phyloP scores from a whole-genome alignment of 2,888 invertebrate genomes.

The Balanococcus diminutus region DNA sequence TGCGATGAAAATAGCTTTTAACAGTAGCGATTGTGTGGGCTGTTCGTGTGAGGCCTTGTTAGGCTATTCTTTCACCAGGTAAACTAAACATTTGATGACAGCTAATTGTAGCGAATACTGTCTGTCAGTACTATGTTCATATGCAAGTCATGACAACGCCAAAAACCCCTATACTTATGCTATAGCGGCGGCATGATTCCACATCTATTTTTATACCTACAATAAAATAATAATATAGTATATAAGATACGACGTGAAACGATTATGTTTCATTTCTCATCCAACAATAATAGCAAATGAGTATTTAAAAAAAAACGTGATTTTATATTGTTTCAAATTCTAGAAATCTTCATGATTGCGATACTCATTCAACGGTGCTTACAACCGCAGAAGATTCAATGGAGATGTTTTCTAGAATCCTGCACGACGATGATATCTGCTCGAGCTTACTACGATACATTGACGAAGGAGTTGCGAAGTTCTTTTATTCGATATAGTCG shows the following conservation, averaged over 20 bases:
- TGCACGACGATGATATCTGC: neutral
- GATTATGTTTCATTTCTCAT: neutral
- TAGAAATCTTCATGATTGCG: neutral
- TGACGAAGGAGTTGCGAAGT: too few relatives aligned
- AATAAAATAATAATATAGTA: neutral
- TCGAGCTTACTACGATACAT: too few relatives aligned
- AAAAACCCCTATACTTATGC: neutral
- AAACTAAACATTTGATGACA: slow-evolving; percentile 52
- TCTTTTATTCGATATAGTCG: neutral
- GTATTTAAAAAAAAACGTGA: neutral
- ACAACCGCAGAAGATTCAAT: neutral
- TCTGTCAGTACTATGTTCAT: neutral
- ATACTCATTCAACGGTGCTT: too few relatives aligned
- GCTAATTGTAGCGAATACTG: slow-evolving; percentile 42
- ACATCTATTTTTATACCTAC: slow-evolving; percentile 19
- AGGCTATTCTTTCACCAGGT: slow-evolving; percentile 50
- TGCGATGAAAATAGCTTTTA: slow-evolving; percentile 17
- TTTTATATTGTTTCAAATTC: neutral
- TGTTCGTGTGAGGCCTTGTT: slow-evolving; percentile 54
- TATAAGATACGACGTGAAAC: neutral
- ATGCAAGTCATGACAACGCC: slow-evolving; percentile 51
- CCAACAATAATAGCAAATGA: neutral
- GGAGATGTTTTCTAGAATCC: neutral
- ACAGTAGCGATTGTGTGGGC: slow-evolving; percentile 46
- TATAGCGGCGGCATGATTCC: neutral